phyloP scores from a whole-genome alignment of 2,888 invertebrate species.

The Epirrita christyi region DNA sequence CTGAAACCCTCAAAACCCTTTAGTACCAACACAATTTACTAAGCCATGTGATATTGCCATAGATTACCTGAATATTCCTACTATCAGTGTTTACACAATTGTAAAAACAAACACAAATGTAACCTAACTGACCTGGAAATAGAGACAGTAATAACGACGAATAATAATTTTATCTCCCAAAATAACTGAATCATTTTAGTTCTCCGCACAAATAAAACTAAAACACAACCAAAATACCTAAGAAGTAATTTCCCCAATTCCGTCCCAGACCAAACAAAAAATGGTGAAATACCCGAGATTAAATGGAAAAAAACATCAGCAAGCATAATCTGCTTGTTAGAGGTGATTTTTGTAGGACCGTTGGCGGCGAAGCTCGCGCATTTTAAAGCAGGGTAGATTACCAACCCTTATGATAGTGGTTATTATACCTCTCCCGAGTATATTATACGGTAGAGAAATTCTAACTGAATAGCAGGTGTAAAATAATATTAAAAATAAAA shows the following conservation, averaged over 20 bases:
- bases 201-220: conserved; percentile 4
- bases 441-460: conserved; percentile 3
- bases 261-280: conserved; percentile 7
- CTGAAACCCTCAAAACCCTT: too few species aligned
- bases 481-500: too few species aligned
- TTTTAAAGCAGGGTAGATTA: conserved; percentile 35
- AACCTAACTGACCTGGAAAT: too few species aligned
- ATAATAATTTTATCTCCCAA: conserved; percentile 2
- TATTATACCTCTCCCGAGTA: conserved; percentile 24
- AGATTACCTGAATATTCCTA: too few species aligned
- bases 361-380: conserved; percentile 28
- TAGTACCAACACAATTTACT: too few species aligned
- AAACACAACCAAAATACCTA: conserved; percentile 3
- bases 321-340: conserved; percentile 37
- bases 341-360: conserved; percentile 31
- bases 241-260: conserved; percentile 2
- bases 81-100: too few species aligned
- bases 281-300: conserved; percentile 19
- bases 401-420: conserved; percentile 28
- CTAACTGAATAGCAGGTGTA: too few species aligned
- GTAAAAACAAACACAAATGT: too few species aligned
- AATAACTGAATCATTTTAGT: neutral
- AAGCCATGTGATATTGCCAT: too few species aligned
- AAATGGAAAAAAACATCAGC: conserved; percentile 28
- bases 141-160: neutral